Conservation (phyloP, 1,140 invertebrate species). For the Bombus haemorrhoidalis region DNA sequence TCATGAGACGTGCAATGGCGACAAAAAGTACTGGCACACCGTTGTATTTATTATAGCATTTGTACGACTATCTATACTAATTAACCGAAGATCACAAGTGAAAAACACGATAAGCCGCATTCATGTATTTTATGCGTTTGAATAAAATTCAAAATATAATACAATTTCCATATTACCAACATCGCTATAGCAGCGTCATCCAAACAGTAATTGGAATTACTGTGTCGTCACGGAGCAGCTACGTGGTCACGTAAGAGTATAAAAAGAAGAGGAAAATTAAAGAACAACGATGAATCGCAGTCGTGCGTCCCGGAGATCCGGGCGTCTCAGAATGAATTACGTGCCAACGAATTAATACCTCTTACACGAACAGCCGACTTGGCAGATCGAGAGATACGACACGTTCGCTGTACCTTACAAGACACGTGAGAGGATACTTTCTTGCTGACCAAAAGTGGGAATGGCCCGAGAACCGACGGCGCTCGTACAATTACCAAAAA, state of each 20-base stretch:
- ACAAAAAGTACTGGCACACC: too few species aligned
- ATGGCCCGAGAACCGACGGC: background rate
- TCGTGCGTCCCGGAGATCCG: too few species aligned
- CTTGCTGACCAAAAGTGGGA: background rate
- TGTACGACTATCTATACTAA: too few species aligned
- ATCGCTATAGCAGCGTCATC: background rate
- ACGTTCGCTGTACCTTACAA: conserved; percentile 15
- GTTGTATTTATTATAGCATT: too few species aligned
- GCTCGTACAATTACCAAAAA: background rate
- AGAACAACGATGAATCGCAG: background rate
- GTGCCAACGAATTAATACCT: conserved; percentile 58
- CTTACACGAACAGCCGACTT: conserved; percentile 23
- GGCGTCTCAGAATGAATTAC: conserved; percentile 42
- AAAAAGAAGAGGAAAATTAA: background rate
- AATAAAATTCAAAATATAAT: too few species aligned
- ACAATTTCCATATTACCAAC: too few species aligned
- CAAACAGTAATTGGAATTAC: background rate
- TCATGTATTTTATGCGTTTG: too few species aligned
- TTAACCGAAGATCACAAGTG: too few species aligned
- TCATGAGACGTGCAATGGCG: too few species aligned
- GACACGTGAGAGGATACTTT: background rate
- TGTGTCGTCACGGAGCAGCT: background rate
- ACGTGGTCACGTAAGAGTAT: background rate
- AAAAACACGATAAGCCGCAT: too few species aligned
- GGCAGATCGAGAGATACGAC: conserved; percentile 56